Base-by-base conservation (phyloP, 2,113 vertebrate genomes). In the Misgurnus anguillicaudatus region DNA sequence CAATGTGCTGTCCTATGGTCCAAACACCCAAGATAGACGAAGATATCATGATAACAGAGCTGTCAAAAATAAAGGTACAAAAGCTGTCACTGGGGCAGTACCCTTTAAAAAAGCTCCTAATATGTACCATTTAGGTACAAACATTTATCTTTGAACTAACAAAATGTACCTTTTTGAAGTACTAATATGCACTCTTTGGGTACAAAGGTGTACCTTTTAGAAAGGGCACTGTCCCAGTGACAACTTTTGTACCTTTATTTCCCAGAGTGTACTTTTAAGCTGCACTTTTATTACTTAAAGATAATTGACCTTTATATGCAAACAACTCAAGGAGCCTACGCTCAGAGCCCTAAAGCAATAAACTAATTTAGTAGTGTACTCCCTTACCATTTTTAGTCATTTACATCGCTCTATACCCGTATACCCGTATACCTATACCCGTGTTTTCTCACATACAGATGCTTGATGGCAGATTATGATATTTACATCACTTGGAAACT, bases 291-390 rank as follows among this genome's bases (percentile, higher is more conserved):
- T 57, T 71, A 41, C n/a, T 38, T 55, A 17, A n/a, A 61, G 57
- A 45, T 45, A 17, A 24, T 45, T 45, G 55, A 74, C 71, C 71
- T 74, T 74, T 61, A 10, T 45, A 61, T 47, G 10, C 71, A 61
- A 61, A 61, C 14, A 31, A 39, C 13, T 61, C 5, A 3, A 5
- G 41, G 4, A 14, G 36, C 0, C 51, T 41, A n/a, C 51, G 57
- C 38, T 58, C 39, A 17, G 39, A 74, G 48, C 67, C 48, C 21
- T 70, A 38, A 70, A 70, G 55, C 41, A 61, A 31, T 74, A 61
- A 74, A 74, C 16, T 0, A 13, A 14, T 58, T 7, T 45, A 45
- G 0, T 4, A 16, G 19, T 45, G 4, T 8, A 47, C 55, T 17
- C 6, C 3, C 13, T 21, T 62, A 48, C 60, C 24, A 63, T 63